phyloP scores from a whole-genome alignment of 1,140 invertebrate species.

The Panagrolaimus sp. region DNA sequence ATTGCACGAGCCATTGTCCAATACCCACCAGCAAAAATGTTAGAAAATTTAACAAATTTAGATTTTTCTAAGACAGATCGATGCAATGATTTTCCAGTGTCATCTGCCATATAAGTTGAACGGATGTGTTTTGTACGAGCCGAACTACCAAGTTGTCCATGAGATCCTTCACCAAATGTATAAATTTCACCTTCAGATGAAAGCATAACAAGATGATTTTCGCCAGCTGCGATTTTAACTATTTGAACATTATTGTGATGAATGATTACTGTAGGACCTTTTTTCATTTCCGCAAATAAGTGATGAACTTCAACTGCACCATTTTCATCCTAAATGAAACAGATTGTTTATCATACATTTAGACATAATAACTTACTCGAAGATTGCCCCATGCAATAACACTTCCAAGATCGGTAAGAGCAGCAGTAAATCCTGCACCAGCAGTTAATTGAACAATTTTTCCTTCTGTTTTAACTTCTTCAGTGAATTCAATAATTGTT shows the following conservation, averaged over 20 bases:
- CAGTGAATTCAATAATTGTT: slow-evolving; percentile 35
- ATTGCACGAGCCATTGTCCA: slow-evolving; percentile 48
- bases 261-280: slow-evolving; percentile 47
- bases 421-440: slow-evolving; percentile 52
- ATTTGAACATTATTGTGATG: slow-evolving; percentile 31
- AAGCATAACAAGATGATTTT: slow-evolving; percentile 55
- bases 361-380: slow-evolving; percentile 23
- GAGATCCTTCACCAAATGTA: slow-evolving; percentile 54
- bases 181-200: slow-evolving; percentile 43
- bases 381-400: slow-evolving; percentile 57
- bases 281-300: slow-evolving; percentile 45
- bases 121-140: slow-evolving; percentile 44
- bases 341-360: too few species aligned
- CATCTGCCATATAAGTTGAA: slow-evolving; percentile 34
- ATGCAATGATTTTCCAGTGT: slow-evolving; percentile 31
- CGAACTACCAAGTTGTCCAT: slow-evolving; percentile 50
- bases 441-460: slow-evolving; percentile 51
- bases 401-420: slow-evolving; percentile 49
- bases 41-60: slow-evolving; percentile 40
- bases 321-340: slow-evolving; percentile 34
- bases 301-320: slow-evolving; percentile 49
- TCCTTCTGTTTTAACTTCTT: slow-evolving; percentile 27
- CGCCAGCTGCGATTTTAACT: slow-evolving; percentile 53
- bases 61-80: slow-evolving; percentile 33
- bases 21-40: slow-evolving; percentile 55